Evolutionary conservation across 2,797 vertebrate species (phyloP).

Genomic region (Chloroceryle amazona): DNA sequence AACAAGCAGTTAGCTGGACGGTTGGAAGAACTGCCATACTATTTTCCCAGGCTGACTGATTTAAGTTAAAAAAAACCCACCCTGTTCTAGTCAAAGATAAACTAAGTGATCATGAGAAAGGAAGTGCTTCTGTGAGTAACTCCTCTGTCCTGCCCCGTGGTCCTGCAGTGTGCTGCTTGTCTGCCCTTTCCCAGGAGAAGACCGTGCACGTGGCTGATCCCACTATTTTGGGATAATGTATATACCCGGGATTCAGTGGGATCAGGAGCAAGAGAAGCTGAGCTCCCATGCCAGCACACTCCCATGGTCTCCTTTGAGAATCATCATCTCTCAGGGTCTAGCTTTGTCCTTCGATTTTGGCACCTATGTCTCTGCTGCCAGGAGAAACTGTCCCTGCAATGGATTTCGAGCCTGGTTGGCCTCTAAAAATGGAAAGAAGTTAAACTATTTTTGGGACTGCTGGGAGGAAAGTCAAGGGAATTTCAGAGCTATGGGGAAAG

Average conservation of each 20-base stretch:
- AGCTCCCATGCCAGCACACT: background rate
- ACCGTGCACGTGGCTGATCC: background rate
- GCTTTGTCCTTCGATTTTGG: background rate
- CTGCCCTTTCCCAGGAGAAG: slow-evolving; percentile 56
- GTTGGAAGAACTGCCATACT: background rate
- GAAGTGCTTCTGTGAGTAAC: slow-evolving; percentile 57
- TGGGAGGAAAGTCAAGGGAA: background rate
- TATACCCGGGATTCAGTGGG: background rate
- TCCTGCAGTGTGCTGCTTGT: background rate
- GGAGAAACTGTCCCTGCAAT: background rate
- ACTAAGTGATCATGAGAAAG: slow-evolving; percentile 53
- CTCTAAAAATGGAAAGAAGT: background rate
- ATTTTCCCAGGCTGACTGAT: slow-evolving; percentile 40
- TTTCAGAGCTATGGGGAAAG: background rate
- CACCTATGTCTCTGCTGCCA: background rate
- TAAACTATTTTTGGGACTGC: background rate
- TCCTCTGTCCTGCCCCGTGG: slow-evolving; percentile 29
- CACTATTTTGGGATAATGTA: background rate
- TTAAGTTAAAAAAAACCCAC: background rate
- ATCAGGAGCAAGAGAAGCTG: background rate
- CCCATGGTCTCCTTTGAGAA: accelerated
- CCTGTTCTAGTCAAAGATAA: slow-evolving; percentile 50
- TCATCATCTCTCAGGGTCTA: background rate
- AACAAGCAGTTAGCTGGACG: background rate
- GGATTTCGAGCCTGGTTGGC: background rate